Evolutionary conservation across 2,797 vertebrate species (phyloP).

Genomic region (Hippopotamyrus pictus): DNA sequence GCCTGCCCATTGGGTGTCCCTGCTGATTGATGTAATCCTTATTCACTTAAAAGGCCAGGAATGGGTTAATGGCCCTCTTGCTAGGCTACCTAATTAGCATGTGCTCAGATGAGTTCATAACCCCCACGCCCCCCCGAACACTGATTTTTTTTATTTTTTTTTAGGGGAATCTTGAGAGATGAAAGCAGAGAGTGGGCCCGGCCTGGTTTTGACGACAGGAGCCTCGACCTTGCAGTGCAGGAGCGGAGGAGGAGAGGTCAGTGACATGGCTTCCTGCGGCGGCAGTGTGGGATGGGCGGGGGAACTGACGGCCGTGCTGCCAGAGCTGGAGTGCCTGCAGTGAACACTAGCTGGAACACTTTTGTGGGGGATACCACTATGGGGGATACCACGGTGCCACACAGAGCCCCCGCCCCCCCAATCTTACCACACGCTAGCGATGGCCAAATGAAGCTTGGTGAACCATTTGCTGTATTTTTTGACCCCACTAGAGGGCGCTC

Average conservation of each 20-base stretch:
- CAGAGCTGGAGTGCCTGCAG: slow-evolving; percentile 39
- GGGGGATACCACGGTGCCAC: slow-evolving; percentile 42
- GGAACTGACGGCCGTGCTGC: background rate
- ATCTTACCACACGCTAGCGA: background rate
- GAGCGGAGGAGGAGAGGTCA: background rate
- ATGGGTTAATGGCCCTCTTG: background rate
- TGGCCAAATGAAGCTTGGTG: background rate
- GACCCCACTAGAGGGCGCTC: background rate
- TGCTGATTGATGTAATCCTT: background rate
- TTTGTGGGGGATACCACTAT: slow-evolving; percentile 33
- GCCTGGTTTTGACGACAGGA: background rate
- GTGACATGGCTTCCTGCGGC: background rate
- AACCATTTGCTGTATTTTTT: background rate
- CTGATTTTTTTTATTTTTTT: background rate
- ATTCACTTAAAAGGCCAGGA: slow-evolving; percentile 1
- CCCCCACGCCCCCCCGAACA: background rate
- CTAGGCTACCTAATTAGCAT: background rate
- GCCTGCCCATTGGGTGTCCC: background rate
- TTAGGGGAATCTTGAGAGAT: background rate
- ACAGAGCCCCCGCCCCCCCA: slow-evolving; percentile 30
- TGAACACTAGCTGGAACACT: slow-evolving; percentile 57
- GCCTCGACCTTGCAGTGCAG: background rate
- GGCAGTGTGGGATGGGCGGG: background rate
- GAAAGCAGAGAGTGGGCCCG: background rate
- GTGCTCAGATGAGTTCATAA: background rate